Evolutionary conservation across 2,888 invertebrate genomes (phyloP), one percentile per base, ranked within the genome.

Genomic region (Aplocera efformata): DNA sequence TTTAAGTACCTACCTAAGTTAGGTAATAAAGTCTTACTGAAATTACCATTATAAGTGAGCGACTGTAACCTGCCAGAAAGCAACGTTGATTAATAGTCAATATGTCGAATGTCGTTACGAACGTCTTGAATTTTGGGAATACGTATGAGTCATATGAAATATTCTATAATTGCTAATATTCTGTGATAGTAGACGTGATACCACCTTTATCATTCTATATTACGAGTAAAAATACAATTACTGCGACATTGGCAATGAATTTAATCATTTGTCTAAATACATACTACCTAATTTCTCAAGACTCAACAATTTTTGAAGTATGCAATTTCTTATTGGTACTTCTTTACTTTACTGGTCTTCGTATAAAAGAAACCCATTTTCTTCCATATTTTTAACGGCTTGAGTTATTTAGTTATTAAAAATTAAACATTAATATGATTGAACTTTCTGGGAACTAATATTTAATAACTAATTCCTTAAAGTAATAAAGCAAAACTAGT

Each of bases 161-260:
- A 66, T 70, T 76, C 73, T 80, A 60, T 74, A 82, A 79, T 79
- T 82, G 77, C 77, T 76, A 80, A 82, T 78, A 84, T 80, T 85
- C 86, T 88, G 86, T 88, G 86, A 88, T 88, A 88, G 82, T 86
- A 86, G 86, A 80, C 76, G 81, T 84, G 81, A 81, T 83, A 82
- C 80, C 84, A 85, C 77, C 82, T 77, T 47, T 73, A 70, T 75
- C 75, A 78, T 77, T 70, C 67, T 69, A 60, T 60, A 60, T 59
- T 56, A 59, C 50, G 53, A 65, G 10, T 48, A 42, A 35, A 45
- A 45, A 33, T 35, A 31, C 45, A 48, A 42, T 26, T 48, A 41
- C 45, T 43, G 38, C 13, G 13, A 3, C 5, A 17, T 17, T 17
- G 2, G 5, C 13, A 17, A 17, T 17, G 13, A 17, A 17, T 17